Evolutionary conservation across 2,888 invertebrate genomes (phyloP).

Genomic region (Athalia cordata): DNA sequence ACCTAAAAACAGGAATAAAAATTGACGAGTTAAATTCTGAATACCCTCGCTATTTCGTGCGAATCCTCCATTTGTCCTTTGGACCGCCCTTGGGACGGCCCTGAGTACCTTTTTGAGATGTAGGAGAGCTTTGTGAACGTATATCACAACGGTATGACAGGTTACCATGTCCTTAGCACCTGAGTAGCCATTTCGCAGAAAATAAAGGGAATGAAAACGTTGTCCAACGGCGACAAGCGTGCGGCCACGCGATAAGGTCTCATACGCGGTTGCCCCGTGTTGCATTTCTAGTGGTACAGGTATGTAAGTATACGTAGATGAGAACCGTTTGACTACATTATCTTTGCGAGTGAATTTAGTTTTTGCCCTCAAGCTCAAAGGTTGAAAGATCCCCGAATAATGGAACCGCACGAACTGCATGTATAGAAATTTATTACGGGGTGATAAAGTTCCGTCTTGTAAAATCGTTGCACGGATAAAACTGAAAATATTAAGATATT

Average conservation of each 20-base stretch:
- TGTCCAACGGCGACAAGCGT: slow-evolving; percentile 36
- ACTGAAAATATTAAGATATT: slow-evolving; percentile 17
- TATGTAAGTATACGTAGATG: not conserved
- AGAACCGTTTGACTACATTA: slow-evolving; percentile 35
- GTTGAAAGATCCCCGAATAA: slow-evolving; percentile 30
- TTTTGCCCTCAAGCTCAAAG: slow-evolving; percentile 19
- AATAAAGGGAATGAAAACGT: slow-evolving; percentile 43
- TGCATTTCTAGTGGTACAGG: slow-evolving; percentile 20
- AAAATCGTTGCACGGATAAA: slow-evolving; percentile 3
- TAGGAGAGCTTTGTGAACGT: slow-evolving; percentile 37
- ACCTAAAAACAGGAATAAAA: no score
- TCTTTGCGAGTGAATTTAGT: slow-evolving; percentile 11
- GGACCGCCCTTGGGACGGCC: slow-evolving; percentile 1
- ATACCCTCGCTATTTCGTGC: not conserved
- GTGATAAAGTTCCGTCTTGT: slow-evolving; percentile 19
- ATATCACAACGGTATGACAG: slow-evolving; percentile 31
- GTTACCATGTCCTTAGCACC: slow-evolving; percentile 43
- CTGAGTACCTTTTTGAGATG: slow-evolving; percentile 35
- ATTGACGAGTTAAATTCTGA: not conserved
- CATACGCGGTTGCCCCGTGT: not conserved
- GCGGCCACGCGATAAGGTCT: slow-evolving; percentile 39
- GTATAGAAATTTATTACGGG: not conserved
- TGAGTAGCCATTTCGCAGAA: slow-evolving; percentile 40
- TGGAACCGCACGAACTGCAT: slow-evolving; percentile 9
- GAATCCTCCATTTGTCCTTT: not conserved